Conservation (phyloP, 2,888 invertebrate genomes). For the Asteroscopus sphinx region DNA sequence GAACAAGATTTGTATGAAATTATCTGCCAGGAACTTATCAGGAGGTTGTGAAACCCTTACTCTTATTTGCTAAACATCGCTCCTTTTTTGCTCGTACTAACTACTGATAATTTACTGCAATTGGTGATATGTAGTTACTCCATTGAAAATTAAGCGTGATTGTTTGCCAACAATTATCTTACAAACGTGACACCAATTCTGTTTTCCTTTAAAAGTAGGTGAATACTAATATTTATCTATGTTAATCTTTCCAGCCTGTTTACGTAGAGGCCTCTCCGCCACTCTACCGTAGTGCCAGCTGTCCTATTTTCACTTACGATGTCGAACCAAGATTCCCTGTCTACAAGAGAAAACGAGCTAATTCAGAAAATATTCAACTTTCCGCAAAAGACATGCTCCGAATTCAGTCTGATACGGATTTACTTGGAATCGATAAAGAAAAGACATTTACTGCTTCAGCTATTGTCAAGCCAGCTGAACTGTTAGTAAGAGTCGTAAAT, state of each 20-base stretch:
- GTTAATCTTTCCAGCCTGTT: conserved; percentile 90
- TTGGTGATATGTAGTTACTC: not conserved
- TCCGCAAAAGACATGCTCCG: conserved; percentile 88
- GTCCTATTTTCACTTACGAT: conserved; percentile 93
- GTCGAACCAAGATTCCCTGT: conserved; percentile 85
- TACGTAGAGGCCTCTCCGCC: conserved; percentile 91
- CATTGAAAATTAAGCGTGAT: not conserved
- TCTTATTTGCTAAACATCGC: too few relatives aligned
- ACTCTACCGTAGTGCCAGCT: conserved; percentile 90
- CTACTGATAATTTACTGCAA: not conserved
- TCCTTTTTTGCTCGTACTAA: too few relatives aligned
- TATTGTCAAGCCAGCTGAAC: conserved; percentile 93
- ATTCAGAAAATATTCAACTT: conserved; percentile 91
- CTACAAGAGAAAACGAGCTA: conserved; percentile 90
- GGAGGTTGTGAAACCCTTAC: too few relatives aligned
- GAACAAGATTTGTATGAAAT: too few relatives aligned
- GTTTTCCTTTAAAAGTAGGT: conserved; percentile 20
- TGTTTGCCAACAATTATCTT: not conserved
- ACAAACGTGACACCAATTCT: conserved; percentile 7
- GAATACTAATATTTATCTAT: conserved; percentile 19
- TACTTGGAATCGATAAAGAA: conserved; percentile 94
- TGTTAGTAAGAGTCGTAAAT: conserved; percentile 94
- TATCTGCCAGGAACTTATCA: too few relatives aligned
- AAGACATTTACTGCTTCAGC: conserved; percentile 93
- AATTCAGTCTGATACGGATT: conserved; percentile 94